Evolutionary conservation across 2,797 vertebrate species (phyloP).

Genomic region (Choloepus didactylus): DNA sequence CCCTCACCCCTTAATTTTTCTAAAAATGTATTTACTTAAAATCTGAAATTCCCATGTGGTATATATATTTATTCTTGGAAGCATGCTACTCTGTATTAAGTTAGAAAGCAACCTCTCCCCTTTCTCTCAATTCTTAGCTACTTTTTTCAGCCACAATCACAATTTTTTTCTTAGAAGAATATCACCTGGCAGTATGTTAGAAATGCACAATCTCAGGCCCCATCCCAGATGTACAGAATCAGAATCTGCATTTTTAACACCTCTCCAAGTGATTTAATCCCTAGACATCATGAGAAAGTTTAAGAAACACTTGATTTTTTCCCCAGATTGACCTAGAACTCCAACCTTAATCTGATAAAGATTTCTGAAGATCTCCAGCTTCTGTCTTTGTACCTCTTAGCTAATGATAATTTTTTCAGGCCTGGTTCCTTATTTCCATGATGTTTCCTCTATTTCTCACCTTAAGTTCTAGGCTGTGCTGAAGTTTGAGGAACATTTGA

Average conservation of each 20-base stretch:
- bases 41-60: not conserved
- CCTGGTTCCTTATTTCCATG: slow-evolving; percentile 31
- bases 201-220: not conserved
- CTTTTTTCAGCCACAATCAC: not conserved
- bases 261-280: not conserved
- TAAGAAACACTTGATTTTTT: slow-evolving; percentile 35
- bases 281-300: not conserved
- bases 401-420: not conserved
- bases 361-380: not conserved
- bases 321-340: slow-evolving; percentile 1
- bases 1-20: not conserved
- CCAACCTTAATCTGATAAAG: not conserved
- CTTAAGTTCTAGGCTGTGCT: not conserved
- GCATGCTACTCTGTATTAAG: not conserved
- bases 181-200: not conserved
- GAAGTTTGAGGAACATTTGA: not conserved
- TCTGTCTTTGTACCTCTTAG: slow-evolving; percentile 35
- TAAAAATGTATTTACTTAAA: slow-evolving; percentile 35
- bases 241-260: slow-evolving; percentile 35
- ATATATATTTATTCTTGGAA: not conserved
- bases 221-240: not conserved
- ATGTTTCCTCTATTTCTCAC: slow-evolving; percentile 55
- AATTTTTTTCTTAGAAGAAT: slow-evolving; percentile 1
- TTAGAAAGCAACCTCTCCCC: slow-evolving; percentile 1
- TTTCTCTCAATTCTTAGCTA: not conserved